These are phyloP conservation scores for Ornithoptera alexandrae DNA, from an alignment of 2,888 invertebrate genomes.

Conservation along the genomic window DNA sequence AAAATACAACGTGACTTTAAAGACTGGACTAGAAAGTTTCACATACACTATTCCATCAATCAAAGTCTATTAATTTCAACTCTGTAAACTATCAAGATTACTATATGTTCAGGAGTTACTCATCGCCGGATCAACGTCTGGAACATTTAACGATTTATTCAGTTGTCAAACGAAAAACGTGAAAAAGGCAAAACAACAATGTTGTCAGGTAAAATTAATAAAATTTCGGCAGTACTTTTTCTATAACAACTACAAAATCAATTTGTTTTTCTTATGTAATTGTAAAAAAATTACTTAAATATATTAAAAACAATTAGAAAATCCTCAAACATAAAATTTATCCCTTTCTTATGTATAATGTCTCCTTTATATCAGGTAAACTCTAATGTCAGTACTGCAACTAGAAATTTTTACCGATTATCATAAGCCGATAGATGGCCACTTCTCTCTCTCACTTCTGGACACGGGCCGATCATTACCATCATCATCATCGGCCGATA, in stretches of 20 bases:
- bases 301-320: too few relatives aligned
- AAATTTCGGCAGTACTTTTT: neutral
- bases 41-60: neutral
- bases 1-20: neutral
- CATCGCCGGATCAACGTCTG: neutral
- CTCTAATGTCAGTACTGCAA: too few relatives aligned
- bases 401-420: too few relatives aligned
- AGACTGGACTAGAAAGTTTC: neutral
- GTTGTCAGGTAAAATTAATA: neutral
- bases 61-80: neutral
- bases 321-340: too few relatives aligned
- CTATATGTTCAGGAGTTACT: neutral
- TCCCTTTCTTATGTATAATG: too few relatives aligned
- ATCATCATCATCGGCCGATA: too few relatives aligned
- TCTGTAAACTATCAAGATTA: neutral
- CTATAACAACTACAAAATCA: neutral
- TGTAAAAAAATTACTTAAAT: too few relatives aligned
- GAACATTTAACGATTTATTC: slow-evolving; percentile 1
- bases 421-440: too few relatives aligned
- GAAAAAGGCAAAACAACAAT: neutral
- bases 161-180: slow-evolving; percentile 12
- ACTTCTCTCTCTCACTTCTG: too few relatives aligned
- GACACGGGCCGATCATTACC: too few relatives aligned
- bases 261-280: too few relatives aligned
- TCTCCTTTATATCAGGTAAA: too few relatives aligned